phyloP scores from a whole-genome alignment of 2,888 invertebrate genomes.

The Lordiphosa fenestrarum region DNA sequence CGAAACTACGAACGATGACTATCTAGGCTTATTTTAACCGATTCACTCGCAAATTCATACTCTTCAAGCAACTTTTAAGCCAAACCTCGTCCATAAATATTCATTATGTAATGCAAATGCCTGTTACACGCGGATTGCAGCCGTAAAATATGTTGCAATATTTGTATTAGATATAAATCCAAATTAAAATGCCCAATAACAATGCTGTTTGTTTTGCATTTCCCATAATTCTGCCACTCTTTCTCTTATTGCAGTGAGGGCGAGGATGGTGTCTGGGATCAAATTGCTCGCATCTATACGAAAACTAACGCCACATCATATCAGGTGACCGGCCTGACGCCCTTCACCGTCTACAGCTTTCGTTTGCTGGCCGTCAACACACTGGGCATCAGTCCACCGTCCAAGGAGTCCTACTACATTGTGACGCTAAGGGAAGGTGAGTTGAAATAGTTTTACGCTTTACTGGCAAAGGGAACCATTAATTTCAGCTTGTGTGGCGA shows the following conservation, averaged over 20 bases:
- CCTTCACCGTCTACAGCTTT: slow-evolving; percentile 89
- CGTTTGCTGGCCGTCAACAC: slow-evolving; percentile 87
- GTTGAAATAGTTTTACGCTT: slow-evolving; percentile 57
- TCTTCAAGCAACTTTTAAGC: too few species aligned
- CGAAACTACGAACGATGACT: too few species aligned
- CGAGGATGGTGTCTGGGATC: slow-evolving; percentile 86
- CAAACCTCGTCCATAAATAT: slow-evolving; percentile 29
- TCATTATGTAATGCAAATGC: slow-evolving; percentile 48
- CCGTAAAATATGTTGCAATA: slow-evolving; percentile 24
- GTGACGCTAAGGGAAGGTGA: slow-evolving; percentile 88
- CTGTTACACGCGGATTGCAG: slow-evolving; percentile 27
- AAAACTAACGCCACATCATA: slow-evolving; percentile 84
- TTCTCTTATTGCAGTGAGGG: slow-evolving; percentile 82
- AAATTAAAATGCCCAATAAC: slow-evolving; percentile 5
- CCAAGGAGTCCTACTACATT: slow-evolving; percentile 87
- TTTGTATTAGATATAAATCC: slow-evolving; percentile 1
- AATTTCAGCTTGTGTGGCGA: slow-evolving; percentile 22
- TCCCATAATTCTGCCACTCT: slow-evolving; percentile 11
- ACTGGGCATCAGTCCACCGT: slow-evolving; percentile 85
- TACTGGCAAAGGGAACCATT: slow-evolving; percentile 34
- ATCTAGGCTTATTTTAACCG: too few species aligned
- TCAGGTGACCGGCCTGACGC: slow-evolving; percentile 85
- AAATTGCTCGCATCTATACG: slow-evolving; percentile 83
- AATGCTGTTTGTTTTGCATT: slow-evolving; percentile 4
- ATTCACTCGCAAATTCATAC: too few species aligned